Evolutionary conservation across 2,888 invertebrate species (phyloP), one percentile per base, ranked within the genome.

Genomic region (Eupithecia dodoneata): DNA sequence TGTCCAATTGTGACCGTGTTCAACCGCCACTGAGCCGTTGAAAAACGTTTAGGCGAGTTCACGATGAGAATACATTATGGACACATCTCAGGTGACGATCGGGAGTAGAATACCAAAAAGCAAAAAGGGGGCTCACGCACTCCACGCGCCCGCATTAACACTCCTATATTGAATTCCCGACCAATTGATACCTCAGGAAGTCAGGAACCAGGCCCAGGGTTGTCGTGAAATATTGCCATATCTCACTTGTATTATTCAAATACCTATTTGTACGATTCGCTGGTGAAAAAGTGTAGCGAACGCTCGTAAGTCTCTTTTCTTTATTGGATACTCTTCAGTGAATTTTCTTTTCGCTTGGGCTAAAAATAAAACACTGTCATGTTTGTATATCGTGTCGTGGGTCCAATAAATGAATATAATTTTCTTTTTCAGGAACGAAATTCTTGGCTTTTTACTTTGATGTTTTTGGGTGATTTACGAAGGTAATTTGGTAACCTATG

Each of bases 101-200:
- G 86, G 74, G 86, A 71, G 76, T 79, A 69, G 94, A 92, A 93
- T 94, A 93, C 88, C 83, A 88, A 88, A 85, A 73, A 73, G 70
- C 76, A 49, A 65, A 66, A 67, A 84, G 83, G 85, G 83, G 86
- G 85, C 89, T 87, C 87, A 86, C 82, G 83, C 83, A 81, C 85
- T 83, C 78, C 82, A 77, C 85, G 85, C 83, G 86, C 89, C 88
- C 88, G 90, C 91, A 90, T 82, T 85, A 85, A 87, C 86, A 85
- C 81, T 87, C 85, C 87, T 88, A 90, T 93, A 93, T 93, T 92
- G 91, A 92, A 93, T 93, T 92, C 91, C 88, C 87, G 82, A 88
- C 85, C 91, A 92, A 93, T 92, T 93, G 92, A 89, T 89, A 92
- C 88, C 87, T 89, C 90, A 91, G 93, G 93, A 93, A 90, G 88